Base-by-base conservation (phyloP, 1,140 invertebrate species). In the Drosophila quadrilineata region DNA sequence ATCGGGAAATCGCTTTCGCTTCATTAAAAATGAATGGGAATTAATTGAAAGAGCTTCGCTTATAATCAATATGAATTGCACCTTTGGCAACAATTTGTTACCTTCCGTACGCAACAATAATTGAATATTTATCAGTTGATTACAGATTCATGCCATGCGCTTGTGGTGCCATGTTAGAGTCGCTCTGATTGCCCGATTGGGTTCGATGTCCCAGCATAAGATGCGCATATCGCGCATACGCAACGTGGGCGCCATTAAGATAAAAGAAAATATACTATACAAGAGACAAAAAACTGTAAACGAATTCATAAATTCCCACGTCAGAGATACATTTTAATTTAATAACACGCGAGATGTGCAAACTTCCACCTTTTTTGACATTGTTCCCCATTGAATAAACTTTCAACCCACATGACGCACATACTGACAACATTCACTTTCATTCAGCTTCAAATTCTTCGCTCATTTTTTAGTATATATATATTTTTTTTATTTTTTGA, bases 141-240 rank as follows among this genome's bases (percentile, higher is more conserved):
- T 84, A 59, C 36, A 45, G 58, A 82, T 64, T 53, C 33, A 46
- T 41, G 14, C n/a, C 33, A 53, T 52, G 71, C n/a, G n/a, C n/a
- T n/a, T n/a, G n/a, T n/a, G n/a, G n/a, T n/a, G n/a, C n/a, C n/a
- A n/a, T n/a, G n/a, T n/a, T n/a, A n/a, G n/a, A n/a, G n/a, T n/a
- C n/a, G n/a, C n/a, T n/a, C n/a, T n/a, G n/a, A n/a, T n/a, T n/a
- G n/a, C n/a, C n/a, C n/a, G n/a, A n/a, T n/a, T n/a, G n/a, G n/a
- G n/a, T n/a, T n/a, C n/a, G n/a, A n/a, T n/a, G n/a, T n/a, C n/a
- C n/a, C n/a, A n/a, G n/a, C n/a, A n/a, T n/a, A n/a, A n/a, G n/a
- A n/a, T n/a, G n/a, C n/a, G n/a, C n/a, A 48, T 56, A 82, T 49
- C 62, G 63, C 68, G 53, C 58, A 58, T 72, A 59, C 68, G 48